Conservation (phyloP, 2,888 invertebrate species). For the Caenorhabditis drosophilae region DNA sequence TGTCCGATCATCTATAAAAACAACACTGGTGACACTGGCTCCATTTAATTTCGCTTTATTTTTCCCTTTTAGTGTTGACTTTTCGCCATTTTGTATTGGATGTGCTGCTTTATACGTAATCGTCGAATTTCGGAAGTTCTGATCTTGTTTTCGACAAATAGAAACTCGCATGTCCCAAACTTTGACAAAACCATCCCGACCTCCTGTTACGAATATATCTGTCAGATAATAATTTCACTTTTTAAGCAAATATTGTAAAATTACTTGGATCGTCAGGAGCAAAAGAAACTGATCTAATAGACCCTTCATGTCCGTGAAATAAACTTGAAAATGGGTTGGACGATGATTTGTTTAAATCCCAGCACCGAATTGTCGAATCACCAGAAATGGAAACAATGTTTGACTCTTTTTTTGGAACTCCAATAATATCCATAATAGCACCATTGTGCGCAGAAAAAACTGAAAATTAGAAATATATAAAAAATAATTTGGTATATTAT, state of each 20-base stretch:
- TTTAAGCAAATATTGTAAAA: not conserved
- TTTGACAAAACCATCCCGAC: slow-evolving; percentile 29
- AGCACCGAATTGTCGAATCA: slow-evolving; percentile 28
- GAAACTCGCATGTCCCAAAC: slow-evolving; percentile 37
- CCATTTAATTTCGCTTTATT: slow-evolving; percentile 7
- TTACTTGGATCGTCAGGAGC: slow-evolving; percentile 28
- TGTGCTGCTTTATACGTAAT: slow-evolving; percentile 25
- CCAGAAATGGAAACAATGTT: slow-evolving; percentile 36
- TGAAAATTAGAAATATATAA: no score
- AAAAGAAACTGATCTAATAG: slow-evolving; percentile 30
- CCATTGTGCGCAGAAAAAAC: slow-evolving; percentile 39
- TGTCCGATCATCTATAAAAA: slow-evolving; percentile 18
- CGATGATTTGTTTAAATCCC: slow-evolving; percentile 23
- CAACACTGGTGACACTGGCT: slow-evolving; percentile 29
- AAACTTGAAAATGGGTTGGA: slow-evolving; percentile 13
- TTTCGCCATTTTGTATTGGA: slow-evolving; percentile 11
- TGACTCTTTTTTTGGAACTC: slow-evolving; percentile 23
- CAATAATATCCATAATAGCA: slow-evolving; percentile 35
- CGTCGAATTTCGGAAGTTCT: slow-evolving; percentile 10
- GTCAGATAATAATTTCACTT: slow-evolving; percentile 1
- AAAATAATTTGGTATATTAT: no score
- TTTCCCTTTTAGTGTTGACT: slow-evolving; percentile 18
- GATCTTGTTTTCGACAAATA: slow-evolving; percentile 7
- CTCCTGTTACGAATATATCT: slow-evolving; percentile 37
- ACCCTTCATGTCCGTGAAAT: slow-evolving; percentile 36